Percentiles rank a stretch among this genome's conserved stretches.
Evolutionary conservation across 2,113 vertebrate genomes (phyloP).

Genomic region (Oncorhynchus kisutch): DNA sequence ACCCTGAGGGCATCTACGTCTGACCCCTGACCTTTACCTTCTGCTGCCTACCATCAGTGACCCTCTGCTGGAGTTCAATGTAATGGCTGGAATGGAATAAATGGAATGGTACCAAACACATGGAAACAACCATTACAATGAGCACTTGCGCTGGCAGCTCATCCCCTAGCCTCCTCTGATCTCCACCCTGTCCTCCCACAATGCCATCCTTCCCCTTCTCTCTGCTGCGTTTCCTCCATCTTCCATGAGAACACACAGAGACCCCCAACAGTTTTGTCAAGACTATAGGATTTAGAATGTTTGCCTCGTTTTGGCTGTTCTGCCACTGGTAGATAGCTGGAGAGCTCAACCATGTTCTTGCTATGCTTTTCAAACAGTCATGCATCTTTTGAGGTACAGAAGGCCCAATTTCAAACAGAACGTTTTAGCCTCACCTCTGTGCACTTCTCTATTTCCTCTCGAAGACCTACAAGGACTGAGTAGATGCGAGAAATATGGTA

Average conservation of each 20-base stretch:
- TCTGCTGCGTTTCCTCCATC: neutral
- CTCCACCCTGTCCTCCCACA: neutral
- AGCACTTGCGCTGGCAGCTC: no score
- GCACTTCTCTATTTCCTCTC: neutral
- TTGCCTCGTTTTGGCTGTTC: neutral
- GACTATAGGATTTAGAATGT: neutral
- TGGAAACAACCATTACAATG: no score
- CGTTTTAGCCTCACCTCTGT: neutral
- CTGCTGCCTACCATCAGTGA: neutral
- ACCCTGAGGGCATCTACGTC: conserved; percentile 96
- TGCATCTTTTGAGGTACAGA: neutral
- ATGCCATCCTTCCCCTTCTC: neutral
- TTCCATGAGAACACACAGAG: neutral
- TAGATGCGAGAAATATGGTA: neutral
- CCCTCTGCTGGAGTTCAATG: neutral
- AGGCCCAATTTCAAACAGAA: neutral
- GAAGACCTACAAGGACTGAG: neutral
- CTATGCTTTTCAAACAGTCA: neutral
- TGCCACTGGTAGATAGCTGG: neutral
- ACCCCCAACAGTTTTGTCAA: neutral
- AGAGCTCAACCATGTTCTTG: neutral
- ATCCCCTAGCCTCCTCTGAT: neutral
- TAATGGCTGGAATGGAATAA: no score
- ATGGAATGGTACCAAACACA: no score
- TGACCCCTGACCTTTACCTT: conserved; percentile 61